These are phyloP conservation scores for Drosophila nannoptera DNA, from an alignment of 1,140 invertebrate species.

Conservation along the genomic window DNA sequence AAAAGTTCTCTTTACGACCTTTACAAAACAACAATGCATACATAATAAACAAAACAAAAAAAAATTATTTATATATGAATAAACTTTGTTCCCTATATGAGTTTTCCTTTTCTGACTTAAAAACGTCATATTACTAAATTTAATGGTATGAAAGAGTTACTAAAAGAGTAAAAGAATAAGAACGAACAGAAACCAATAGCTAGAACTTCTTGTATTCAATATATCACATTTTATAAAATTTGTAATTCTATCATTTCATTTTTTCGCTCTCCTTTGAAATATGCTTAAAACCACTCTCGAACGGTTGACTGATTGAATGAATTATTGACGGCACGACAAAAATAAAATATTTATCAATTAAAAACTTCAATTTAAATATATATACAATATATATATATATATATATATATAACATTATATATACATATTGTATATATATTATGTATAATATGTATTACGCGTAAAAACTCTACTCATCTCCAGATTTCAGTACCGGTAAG, in stretches of 20 bases:
- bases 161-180: too few species aligned
- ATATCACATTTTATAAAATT: constrained; percentile 25
- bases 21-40: too few species aligned
- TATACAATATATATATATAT: constrained; percentile 7
- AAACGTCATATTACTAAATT: too few species aligned
- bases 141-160: too few species aligned
- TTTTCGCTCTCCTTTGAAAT: constrained; percentile 57
- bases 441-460: constrained; percentile 16
- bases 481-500: constrained; percentile 78
- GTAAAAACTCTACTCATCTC: constrained; percentile 58
- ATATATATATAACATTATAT: constrained; percentile 20
- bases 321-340: constrained; percentile 34
- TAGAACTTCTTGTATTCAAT: too few species aligned
- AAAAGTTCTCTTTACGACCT: too few species aligned
- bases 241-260: constrained; percentile 64
- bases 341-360: constrained; percentile 4
- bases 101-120: too few species aligned
- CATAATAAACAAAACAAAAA: too few species aligned
- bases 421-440: constrained; percentile 9
- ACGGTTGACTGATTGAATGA: constrained; percentile 59
- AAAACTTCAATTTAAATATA: neutral
- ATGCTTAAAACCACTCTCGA: constrained; percentile 58
- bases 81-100: too few species aligned
- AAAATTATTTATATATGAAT: too few species aligned
- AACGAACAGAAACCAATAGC: too few species aligned